Conservation (phyloP, 2,113 vertebrate species). For the Beaufortia kweichowensis region DNA sequence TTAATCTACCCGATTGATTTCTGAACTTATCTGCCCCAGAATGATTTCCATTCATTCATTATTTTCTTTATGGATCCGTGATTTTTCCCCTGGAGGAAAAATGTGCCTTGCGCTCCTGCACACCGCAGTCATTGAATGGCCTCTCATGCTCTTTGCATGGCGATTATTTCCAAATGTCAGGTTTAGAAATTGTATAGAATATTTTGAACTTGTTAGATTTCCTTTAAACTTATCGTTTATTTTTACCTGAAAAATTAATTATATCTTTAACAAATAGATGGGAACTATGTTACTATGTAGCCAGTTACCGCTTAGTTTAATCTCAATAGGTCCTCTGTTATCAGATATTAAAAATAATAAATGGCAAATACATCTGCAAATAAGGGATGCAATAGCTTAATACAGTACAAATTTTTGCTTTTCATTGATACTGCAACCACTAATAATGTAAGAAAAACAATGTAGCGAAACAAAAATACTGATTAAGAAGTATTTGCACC, state of each 20-base stretch:
- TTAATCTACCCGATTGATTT: constrained; percentile 40
- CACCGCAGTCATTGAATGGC: constrained; percentile 62
- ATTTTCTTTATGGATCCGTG: constrained; percentile 50
- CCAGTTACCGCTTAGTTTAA: too few species aligned
- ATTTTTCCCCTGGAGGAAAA: constrained; percentile 70
- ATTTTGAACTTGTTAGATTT: background rate
- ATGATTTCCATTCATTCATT: constrained; percentile 51
- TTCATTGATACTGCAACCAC: too few species aligned
- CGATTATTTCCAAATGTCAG: constrained; percentile 36
- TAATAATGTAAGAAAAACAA: too few species aligned
- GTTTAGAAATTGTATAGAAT: background rate
- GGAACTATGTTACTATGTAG: too few species aligned
- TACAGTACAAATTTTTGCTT: too few species aligned
- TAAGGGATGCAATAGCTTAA: too few species aligned
- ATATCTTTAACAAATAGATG: too few species aligned
- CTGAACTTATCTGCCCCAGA: constrained; percentile 19
- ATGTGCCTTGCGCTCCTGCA: constrained; percentile 44
- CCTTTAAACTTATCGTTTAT: too few species aligned
- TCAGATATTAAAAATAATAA: too few species aligned
- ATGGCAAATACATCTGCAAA: too few species aligned
- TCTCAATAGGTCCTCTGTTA: too few species aligned
- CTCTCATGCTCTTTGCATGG: constrained; percentile 67
- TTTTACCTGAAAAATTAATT: too few species aligned
- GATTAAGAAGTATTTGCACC: background rate
- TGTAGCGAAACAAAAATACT: background rate